Evolutionary conservation across 2,888 invertebrate species (phyloP).

Genomic region (Ganaspis brasiliensis): DNA sequence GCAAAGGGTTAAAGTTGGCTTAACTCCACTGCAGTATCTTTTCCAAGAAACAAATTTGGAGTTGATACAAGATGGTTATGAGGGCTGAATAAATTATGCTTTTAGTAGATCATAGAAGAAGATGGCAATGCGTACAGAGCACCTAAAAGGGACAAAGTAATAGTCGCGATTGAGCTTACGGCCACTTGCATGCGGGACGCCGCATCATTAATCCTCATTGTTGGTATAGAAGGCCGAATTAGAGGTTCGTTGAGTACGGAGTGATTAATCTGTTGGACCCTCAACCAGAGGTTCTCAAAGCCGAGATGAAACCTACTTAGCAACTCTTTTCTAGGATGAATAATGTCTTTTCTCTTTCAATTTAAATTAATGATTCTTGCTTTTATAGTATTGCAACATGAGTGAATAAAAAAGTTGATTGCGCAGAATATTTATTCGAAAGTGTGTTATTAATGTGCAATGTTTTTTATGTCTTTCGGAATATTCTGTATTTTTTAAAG

Average conservation of each 20-base stretch:
- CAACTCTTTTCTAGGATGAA: background rate
- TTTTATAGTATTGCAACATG: background rate
- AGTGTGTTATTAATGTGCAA: too few relatives aligned
- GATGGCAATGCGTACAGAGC: slow-evolving; percentile 3
- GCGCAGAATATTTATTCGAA: background rate
- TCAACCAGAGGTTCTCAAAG: background rate
- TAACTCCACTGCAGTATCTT: slow-evolving; percentile 12
- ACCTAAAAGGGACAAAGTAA: slow-evolving; percentile 52
- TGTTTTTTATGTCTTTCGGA: too few relatives aligned
- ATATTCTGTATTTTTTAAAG: too few relatives aligned
- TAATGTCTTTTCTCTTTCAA: background rate
- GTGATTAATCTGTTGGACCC: slow-evolving; percentile 28
- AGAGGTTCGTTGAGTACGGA: slow-evolving; percentile 58
- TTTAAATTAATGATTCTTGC: slow-evolving; percentile 1
- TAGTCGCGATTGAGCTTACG: slow-evolving; percentile 66
- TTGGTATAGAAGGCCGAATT: slow-evolving; percentile 72
- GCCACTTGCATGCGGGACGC: slow-evolving; percentile 70
- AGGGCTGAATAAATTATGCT: slow-evolving; percentile 35
- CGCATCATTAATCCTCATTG: slow-evolving; percentile 77
- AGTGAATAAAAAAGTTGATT: background rate
- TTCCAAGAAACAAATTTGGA: slow-evolving; percentile 34
- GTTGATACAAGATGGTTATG: slow-evolving; percentile 20
- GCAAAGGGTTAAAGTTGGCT: slow-evolving; percentile 31
- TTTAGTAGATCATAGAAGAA: slow-evolving; percentile 25
- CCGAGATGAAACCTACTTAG: background rate